These are phyloP conservation scores for Lasioglossum morio DNA, from an alignment of 2,888 invertebrate species.

Conservation along the genomic window DNA sequence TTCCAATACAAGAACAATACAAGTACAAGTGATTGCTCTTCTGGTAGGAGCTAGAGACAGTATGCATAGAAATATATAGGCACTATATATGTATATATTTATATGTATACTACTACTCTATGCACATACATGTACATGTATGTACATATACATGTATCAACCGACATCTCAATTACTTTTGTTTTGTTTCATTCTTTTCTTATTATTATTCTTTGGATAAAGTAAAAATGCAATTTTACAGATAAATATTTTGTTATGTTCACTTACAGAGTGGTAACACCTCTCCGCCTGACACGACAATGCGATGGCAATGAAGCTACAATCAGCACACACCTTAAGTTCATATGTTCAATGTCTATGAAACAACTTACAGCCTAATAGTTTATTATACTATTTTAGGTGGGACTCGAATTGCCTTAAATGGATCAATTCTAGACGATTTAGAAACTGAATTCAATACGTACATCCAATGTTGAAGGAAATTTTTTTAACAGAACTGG, in stretches of 20 bases:
- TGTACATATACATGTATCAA: conserved; percentile 39
- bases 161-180: conserved; percentile 56
- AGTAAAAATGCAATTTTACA: conserved; percentile 78
- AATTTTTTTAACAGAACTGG: conserved; percentile 77
- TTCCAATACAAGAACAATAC: conserved; percentile 10
- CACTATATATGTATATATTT: background rate
- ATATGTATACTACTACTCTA: conserved; percentile 6
- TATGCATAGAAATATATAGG: conserved; percentile 29
- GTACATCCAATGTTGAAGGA: conserved; percentile 81
- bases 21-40: conserved; percentile 39
- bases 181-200: conserved; percentile 15
- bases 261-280: conserved; percentile 85
- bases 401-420: conserved; percentile 67
- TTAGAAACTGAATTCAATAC: conserved; percentile 80
- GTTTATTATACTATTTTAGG: conserved; percentile 74
- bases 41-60: conserved; percentile 40
- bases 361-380: conserved; percentile 80
- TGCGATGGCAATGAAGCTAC: conserved; percentile 84
- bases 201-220: conserved; percentile 52
- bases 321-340: conserved; percentile 84
- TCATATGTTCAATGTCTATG: conserved; percentile 76
- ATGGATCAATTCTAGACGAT: conserved; percentile 66
- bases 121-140: conserved; percentile 9
- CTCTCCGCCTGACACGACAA: conserved; percentile 84
- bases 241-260: conserved; percentile 83